Base-by-base conservation (phyloP, 2,888 invertebrate species). In the Ceriagrion tenellum region DNA sequence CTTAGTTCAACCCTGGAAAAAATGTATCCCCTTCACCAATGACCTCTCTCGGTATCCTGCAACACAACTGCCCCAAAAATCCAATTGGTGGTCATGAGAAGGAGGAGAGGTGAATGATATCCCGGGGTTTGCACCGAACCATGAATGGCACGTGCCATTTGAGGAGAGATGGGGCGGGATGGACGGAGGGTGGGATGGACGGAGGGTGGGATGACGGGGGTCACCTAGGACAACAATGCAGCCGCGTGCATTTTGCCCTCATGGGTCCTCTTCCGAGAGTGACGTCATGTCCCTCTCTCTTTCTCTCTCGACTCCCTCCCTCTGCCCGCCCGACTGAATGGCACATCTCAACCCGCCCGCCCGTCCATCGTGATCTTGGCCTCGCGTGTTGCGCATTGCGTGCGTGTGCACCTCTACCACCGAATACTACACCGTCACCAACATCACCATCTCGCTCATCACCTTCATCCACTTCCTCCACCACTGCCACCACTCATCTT, bases 291-390 rank as follows among this genome's bases (percentile, higher is more conserved):
- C 47, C 8, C 47, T 59, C 1, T 20, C 59, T 95, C 90, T 95
- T 95, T 95, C 96, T 97, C 97, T 97, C 89, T 89, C 56, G 88
- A 95, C 95, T 95, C 95, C 95, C 88, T 35, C 96, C 63, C 81
- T 95, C 56, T 74, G 95, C 88, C 74, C 35, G 56, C 63, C 63
- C 30, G 8, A 30, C 81, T 26, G 26, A 81, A 30, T 35, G 95
- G 95, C 90, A 93, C 95, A n/a, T 56, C 47, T 47, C 95, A 56
- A 95, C 95, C 59, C 12, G 56, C 56, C 56, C 56, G 8, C 56
- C 56, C 93, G 95, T 95, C 95, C 95, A 20, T 95, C 89, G 74
- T 95, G 95, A 95, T 74, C 93, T 35, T 16, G 35, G 59, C 59
- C 13, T 2, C 59, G 13, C 59, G 18, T 59, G 18, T 59, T 20